Evolutionary conservation across 1,140 invertebrate species (phyloP).

Genomic region (Melitaea cinxia): DNA sequence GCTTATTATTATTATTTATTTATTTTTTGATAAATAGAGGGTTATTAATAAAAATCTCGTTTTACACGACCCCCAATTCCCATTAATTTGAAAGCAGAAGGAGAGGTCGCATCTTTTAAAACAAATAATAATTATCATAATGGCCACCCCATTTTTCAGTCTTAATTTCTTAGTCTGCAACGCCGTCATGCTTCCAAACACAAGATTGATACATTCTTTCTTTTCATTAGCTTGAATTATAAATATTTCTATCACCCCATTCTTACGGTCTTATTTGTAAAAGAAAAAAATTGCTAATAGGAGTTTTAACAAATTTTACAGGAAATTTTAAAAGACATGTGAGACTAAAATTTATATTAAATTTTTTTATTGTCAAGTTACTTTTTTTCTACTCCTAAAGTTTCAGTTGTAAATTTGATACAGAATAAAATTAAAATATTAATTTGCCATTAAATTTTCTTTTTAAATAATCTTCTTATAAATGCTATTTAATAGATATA

Average conservation of each 20-base stretch:
- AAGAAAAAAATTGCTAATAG: neutral
- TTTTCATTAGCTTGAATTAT: slow-evolving; percentile 72
- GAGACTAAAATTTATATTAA: too few species aligned
- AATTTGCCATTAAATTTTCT: too few species aligned
- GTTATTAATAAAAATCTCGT: slow-evolving; percentile 14
- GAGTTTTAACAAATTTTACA: too few species aligned
- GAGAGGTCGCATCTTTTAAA: slow-evolving; percentile 47
- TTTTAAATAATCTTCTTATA: too few species aligned
- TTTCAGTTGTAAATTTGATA: too few species aligned
- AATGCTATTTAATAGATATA: too few species aligned
- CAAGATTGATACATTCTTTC: slow-evolving; percentile 73
- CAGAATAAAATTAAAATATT: too few species aligned
- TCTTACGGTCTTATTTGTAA: neutral
- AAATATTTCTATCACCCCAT: slow-evolving; percentile 51
- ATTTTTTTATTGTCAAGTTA: too few species aligned
- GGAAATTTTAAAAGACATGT: too few species aligned
- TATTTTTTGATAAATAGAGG: neutral
- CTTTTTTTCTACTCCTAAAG: too few species aligned
- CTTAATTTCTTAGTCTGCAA: slow-evolving; percentile 59
- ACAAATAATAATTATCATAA: slow-evolving; percentile 74
- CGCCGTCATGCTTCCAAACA: slow-evolving; percentile 52
- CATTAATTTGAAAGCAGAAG: slow-evolving; percentile 32
- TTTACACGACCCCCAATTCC: slow-evolving; percentile 20
- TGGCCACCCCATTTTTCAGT: slow-evolving; percentile 61
- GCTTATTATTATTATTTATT: neutral